Evolutionary conservation across 2,113 vertebrate species (phyloP).

Genomic region (Hippotragus niger): DNA sequence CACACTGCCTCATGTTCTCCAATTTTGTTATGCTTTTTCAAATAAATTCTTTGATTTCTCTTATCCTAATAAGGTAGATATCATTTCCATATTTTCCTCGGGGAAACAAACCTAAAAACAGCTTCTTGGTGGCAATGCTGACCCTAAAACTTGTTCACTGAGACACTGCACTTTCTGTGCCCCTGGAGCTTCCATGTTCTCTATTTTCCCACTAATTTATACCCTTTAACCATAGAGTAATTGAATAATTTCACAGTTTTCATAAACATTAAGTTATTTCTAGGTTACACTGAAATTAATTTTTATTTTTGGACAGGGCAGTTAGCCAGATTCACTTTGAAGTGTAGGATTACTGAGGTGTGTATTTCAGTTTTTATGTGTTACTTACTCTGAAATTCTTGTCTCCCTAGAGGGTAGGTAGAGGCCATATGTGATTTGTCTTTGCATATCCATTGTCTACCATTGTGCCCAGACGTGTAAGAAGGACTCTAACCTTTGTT

Average conservation of each 20-base stretch:
- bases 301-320: constrained; percentile 28
- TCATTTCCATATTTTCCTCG: background rate
- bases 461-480: background rate
- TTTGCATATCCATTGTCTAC: background rate
- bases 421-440: background rate
- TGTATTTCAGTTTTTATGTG: constrained; percentile 2
- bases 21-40: constrained; percentile 9
- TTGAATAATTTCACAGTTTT: background rate
- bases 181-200: background rate
- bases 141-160: background rate
- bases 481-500: background rate
- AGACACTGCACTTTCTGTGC: background rate
- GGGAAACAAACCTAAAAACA: background rate
- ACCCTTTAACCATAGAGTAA: background rate
- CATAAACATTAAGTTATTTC: constrained; percentile 5
- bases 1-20: background rate
- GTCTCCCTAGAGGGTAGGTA: background rate
- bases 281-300: constrained; percentile 1
- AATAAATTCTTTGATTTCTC: background rate
- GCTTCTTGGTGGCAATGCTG: background rate
- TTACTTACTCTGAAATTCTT: background rate
- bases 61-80: background rate
- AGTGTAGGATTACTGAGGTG: background rate
- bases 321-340: constrained; percentile 9
- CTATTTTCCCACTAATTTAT: background rate